Evolutionary conservation across 1,140 invertebrate species (phyloP), one percentile per base, ranked within the genome.

Genomic region (Brachionus sp.): DNA sequence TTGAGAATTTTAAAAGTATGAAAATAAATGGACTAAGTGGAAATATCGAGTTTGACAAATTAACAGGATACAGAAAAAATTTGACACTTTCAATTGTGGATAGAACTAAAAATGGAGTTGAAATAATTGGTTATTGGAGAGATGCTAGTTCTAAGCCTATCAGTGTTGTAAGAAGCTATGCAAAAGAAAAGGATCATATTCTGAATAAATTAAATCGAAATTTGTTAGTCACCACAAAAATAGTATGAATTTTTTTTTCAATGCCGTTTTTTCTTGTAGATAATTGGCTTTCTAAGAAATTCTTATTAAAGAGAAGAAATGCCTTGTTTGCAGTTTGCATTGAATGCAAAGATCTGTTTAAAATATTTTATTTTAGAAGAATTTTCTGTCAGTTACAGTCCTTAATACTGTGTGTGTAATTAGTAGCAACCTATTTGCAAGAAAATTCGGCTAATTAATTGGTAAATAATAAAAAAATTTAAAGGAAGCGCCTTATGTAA

Each of bases 131-230:
- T n/a, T 83, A 16, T 73, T 83, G 64, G 64, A 19, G 39, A 50
- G 64, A 83, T 23, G 10, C 12, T 9, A 0, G 23, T 25, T 44
- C 16, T 29, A 68, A 46, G 42, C 37, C 37, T 2, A 44, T 66
- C 3, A 64, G 66, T 50, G 39, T 83, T 83, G 25, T 50, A 0
- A 29, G 80, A 70, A 83, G 39, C 19, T 66, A 50, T 57, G 80
- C 37, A 0, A 83, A 83, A 83, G 80, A 83, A 83, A 83, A 37
- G 12, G 80, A 70, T 39, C 6, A 35, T 9, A 6, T 83, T 12
- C 16, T 83, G 13, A 64, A 83, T 64, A 46, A 46, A 57, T 39
- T 83, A 33, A 83, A 53, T 68, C 39, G 80, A 0, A 44, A 83
- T 35, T 68, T 83, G 13, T 44, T 46, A 12, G 80, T 83, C 6